Evolutionary conservation across 2,888 invertebrate species (phyloP).

Genomic region (Tridacna gigas): DNA sequence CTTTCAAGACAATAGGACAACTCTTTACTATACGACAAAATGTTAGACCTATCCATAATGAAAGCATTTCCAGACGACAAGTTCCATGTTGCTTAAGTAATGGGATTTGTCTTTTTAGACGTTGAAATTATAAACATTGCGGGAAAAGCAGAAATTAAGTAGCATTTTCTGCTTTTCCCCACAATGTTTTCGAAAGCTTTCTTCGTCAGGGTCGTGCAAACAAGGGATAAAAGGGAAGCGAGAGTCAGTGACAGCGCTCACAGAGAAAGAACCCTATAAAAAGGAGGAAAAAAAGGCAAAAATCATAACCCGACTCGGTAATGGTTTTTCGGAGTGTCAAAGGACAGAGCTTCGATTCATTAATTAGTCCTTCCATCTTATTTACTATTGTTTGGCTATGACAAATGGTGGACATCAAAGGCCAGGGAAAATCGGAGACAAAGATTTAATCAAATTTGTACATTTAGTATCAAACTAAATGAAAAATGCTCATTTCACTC

Average conservation of each 20-base stretch:
- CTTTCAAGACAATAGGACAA: constrained; percentile 39
- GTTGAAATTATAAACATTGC: too few species aligned
- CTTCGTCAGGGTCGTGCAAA: too few species aligned
- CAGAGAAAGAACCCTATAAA: constrained; percentile 31
- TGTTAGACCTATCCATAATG: too few species aligned
- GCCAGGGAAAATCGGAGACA: constrained; percentile 47
- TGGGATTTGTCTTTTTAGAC: too few species aligned
- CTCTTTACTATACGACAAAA: too few species aligned
- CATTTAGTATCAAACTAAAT: constrained; percentile 63
- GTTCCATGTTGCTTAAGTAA: too few species aligned
- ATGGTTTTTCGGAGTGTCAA: constrained; percentile 47
- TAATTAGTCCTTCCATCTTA: constrained; percentile 55
- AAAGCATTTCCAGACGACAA: too few species aligned
- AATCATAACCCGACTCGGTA: constrained; percentile 59
- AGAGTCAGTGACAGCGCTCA: constrained; percentile 11
- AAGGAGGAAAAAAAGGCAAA: constrained; percentile 48
- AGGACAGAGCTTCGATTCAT: constrained; percentile 47
- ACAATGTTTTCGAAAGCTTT: too few species aligned
- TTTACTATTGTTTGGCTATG: constrained; percentile 56
- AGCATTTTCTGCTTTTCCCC: too few species aligned
- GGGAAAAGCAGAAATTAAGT: too few species aligned
- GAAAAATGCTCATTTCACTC: constrained; percentile 62
- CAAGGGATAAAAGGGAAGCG: constrained; percentile 46
- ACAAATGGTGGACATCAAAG: constrained; percentile 60
- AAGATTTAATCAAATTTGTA: constrained; percentile 66